Conservation (phyloP, 2,888 invertebrate genomes). For the Ganaspis brasiliensis region DNA sequence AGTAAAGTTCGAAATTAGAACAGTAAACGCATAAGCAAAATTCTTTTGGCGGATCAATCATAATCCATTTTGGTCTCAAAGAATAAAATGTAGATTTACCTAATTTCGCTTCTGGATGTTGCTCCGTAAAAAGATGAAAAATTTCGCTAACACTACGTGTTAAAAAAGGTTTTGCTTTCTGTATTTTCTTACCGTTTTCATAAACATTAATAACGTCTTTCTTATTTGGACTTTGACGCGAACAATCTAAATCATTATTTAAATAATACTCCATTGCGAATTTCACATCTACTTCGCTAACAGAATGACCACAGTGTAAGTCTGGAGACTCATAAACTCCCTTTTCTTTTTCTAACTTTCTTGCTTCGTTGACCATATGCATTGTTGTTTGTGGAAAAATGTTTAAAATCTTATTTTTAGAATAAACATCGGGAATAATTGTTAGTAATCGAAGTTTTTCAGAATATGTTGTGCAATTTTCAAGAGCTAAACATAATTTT, state of each 20-base stretch:
- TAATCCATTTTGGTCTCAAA: no score
- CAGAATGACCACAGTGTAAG: constrained; percentile 10
- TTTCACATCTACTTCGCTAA: background rate
- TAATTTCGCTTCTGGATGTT: no score
- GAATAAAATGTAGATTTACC: no score
- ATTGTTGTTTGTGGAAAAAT: no score
- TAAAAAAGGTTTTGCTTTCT: constrained; percentile 48
- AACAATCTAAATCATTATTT: constrained; percentile 50
- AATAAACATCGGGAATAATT: no score
- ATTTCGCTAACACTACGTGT: constrained; percentile 47
- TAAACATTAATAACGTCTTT: constrained; percentile 47
- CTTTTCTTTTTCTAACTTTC: background rate
- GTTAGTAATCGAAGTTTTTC: no score
- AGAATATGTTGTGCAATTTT: no score
- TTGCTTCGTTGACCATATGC: background rate
- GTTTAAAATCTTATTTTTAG: no score
- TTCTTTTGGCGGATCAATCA: no score
- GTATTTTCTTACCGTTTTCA: constrained; percentile 45
- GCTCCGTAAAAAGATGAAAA: constrained; percentile 9
- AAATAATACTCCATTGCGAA: constrained; percentile 45
- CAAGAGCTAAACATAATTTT: no score
- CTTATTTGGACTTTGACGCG: constrained; percentile 62
- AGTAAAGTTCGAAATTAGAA: no score
- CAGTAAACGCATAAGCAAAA: no score
- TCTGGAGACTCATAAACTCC: background rate